Conservation (phyloP, 2,113 vertebrate genomes). For the Petaurus breviceps region DNA sequence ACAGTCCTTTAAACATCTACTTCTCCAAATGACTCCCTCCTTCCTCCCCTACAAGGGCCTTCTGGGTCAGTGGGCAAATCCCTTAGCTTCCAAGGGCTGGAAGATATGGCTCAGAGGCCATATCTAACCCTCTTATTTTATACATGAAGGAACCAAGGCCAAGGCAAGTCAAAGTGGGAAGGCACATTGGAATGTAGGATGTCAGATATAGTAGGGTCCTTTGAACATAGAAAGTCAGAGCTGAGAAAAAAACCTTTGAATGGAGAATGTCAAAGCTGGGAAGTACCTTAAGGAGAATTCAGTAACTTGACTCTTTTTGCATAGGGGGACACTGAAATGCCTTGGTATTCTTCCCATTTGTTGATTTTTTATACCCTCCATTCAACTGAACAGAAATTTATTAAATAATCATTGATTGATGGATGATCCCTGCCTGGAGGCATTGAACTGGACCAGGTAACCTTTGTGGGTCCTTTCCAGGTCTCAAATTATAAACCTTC, state of each 20-base stretch:
- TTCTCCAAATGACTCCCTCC: neutral
- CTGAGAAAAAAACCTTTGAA: neutral
- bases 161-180: neutral
- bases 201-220: neutral
- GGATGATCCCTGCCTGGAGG: neutral
- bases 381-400: neutral
- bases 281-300: neutral
- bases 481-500: neutral
- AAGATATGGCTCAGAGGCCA: neutral
- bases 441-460: neutral
- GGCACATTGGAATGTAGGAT: neutral
- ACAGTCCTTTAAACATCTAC: neutral
- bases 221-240: neutral
- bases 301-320: neutral
- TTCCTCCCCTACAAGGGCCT: neutral
- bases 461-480: neutral
- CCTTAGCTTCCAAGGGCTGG: neutral
- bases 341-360: neutral
- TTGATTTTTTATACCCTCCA: neutral
- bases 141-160: neutral
- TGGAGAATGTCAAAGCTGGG: neutral
- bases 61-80: neutral
- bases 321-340: neutral
- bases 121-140: neutral
- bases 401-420: neutral